These are phyloP conservation scores for Ptilodon capucinus DNA, from an alignment of 2,888 invertebrate genomes.

Conservation along the genomic window DNA sequence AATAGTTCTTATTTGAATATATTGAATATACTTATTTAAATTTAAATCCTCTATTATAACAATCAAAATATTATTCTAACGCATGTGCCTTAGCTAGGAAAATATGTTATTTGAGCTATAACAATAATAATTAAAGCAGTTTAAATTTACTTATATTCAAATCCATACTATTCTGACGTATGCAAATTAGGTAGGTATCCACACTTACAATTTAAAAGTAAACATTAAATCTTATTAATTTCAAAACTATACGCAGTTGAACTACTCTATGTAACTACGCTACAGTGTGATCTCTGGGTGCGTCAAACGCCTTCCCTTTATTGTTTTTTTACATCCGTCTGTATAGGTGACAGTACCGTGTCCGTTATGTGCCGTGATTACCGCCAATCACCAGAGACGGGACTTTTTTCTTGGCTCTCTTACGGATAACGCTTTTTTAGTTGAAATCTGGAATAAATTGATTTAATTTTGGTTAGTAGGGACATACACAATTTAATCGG, in stretches of 20 bases:
- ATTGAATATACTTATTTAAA: no score
- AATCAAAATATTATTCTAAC: no score
- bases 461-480: constrained; percentile 13
- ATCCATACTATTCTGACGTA: no score
- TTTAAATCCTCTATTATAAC: no score
- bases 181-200: no score
- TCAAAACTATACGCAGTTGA: constrained; percentile 1
- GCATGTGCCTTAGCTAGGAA: no score
- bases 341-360: constrained; percentile 17
- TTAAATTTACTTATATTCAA: no score
- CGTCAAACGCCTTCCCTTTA: constrained; percentile 61
- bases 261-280: constrained; percentile 18
- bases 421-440: constrained; percentile 21
- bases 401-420: constrained; percentile 21
- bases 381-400: constrained; percentile 18
- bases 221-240: not conserved
- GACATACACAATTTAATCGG: not conserved
- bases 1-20: no score
- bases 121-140: no score
- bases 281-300: constrained; percentile 25
- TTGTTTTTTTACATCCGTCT: constrained; percentile 59
- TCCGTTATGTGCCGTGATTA: constrained; percentile 38
- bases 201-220: not conserved
- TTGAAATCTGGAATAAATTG: constrained; percentile 33
- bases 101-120: no score